A percentile compares a stretch with the other conserved stretches of the same genome.
phyloP scores from a whole-genome alignment of 2,888 invertebrate genomes.

The Branchellion lobata region DNA sequence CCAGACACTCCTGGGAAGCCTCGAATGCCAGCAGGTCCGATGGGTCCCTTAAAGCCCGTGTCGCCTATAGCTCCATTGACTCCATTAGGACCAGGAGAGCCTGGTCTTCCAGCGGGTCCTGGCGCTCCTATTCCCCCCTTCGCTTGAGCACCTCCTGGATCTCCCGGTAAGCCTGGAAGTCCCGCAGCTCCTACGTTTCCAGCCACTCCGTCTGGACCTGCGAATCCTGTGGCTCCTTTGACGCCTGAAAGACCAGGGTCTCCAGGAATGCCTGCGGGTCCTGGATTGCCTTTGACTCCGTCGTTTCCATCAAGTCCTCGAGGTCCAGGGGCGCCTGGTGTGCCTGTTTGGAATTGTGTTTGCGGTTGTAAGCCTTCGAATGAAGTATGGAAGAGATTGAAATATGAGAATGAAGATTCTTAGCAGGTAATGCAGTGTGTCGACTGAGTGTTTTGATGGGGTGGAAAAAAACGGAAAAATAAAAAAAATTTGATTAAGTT shows the following conservation, averaged over 20 bases:
- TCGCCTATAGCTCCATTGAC: not conserved
- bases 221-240: not conserved
- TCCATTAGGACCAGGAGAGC: not conserved
- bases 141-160: not conserved
- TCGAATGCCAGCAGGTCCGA: not conserved
- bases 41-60: not conserved
- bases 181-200: not conserved
- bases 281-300: not conserved
- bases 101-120: conserved; percentile 1
- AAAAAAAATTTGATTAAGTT: no score
- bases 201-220: not conserved
- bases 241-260: not conserved
- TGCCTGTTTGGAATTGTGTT: not conserved
- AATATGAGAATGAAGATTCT: no score
- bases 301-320: not conserved
- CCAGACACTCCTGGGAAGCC: not conserved
- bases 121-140: not conserved
- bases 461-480: no score
- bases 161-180: conserved; percentile 20
- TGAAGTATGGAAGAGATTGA: no score
- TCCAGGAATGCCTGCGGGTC: not conserved
- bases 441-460: no score
- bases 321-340: not conserved
- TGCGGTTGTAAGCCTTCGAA: no score
- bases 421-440: no score